Percentiles rank a stretch among this genome's conserved stretches.
Evolutionary conservation across 92 coral and sea anemone species (phyloP).

Genomic region (Zoanthus solanderi): DNA sequence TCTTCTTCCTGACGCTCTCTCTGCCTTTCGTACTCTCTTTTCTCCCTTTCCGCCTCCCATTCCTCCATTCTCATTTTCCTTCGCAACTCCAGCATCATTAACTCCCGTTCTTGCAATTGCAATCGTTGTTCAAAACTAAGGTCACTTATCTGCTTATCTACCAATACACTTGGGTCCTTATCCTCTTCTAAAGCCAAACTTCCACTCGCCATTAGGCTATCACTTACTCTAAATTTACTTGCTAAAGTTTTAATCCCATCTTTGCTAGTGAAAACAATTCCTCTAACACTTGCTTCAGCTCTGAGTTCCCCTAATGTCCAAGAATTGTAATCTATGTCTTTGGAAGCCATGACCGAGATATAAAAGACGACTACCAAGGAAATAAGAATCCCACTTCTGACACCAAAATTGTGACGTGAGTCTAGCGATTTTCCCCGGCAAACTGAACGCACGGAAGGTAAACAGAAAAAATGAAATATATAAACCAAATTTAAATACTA

Average conservation of each 20-base stretch:
- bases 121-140: neutral
- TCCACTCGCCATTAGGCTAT: conserved; percentile 4
- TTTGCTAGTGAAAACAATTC: conserved; percentile 27
- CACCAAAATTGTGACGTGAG: too few species aligned
- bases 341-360: conserved; percentile 33
- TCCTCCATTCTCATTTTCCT: too few species aligned
- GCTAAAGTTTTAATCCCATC: conserved; percentile 57
- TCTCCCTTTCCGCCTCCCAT: too few species aligned
- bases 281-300: conserved; percentile 24
- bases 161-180: neutral
- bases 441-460: too few species aligned
- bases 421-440: too few species aligned
- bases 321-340: conserved; percentile 26
- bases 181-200: neutral
- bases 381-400: conserved; percentile 29
- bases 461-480: too few species aligned
- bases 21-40: too few species aligned
- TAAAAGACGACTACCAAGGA: conserved; percentile 6
- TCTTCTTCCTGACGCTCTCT: too few species aligned
- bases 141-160: neutral
- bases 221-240: conserved; percentile 41
- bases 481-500: too few species aligned
- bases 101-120: too few species aligned
- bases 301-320: conserved; percentile 41
- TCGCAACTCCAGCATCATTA: too few species aligned